Evolutionary conservation across 2,888 invertebrate species (phyloP).

Genomic region (Entomobrya proxima): DNA sequence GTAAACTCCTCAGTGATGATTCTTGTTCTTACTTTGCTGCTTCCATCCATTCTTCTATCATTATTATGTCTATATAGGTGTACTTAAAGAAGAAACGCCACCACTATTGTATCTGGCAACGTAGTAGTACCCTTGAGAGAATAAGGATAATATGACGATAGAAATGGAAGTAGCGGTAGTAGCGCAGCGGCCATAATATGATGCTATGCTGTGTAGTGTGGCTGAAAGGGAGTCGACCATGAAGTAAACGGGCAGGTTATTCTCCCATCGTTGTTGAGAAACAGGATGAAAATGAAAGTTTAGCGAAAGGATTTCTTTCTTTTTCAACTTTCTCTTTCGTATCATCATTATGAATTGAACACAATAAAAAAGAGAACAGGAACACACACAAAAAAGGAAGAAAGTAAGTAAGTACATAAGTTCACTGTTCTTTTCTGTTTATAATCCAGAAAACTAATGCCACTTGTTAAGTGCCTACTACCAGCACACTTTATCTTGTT

Average conservation of each 20-base stretch:
- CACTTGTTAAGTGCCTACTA: slow-evolving; percentile 27
- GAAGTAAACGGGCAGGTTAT: slow-evolving; percentile 49
- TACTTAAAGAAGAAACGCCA: neutral
- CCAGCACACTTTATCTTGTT: neutral
- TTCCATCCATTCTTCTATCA: slow-evolving; percentile 20
- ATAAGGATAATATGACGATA: neutral
- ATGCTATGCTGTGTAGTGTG: neutral
- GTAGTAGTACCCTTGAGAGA: slow-evolving; percentile 49
- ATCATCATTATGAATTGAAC: slow-evolving; percentile 56
- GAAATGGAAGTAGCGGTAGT: neutral
- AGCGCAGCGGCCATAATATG: neutral
- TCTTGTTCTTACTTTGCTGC: slow-evolving; percentile 45
- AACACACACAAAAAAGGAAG: neutral
- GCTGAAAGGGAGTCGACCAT: slow-evolving; percentile 53
- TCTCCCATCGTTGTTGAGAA: slow-evolving; percentile 28
- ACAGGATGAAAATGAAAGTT: slow-evolving; percentile 45
- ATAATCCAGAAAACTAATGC: slow-evolving; percentile 48
- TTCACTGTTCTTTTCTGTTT: slow-evolving; percentile 36
- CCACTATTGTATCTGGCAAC: neutral
- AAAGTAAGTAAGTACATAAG: slow-evolving; percentile 7
- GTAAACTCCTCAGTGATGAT: slow-evolving; percentile 45
- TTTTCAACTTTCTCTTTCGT: slow-evolving; percentile 26
- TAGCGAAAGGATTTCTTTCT: slow-evolving; percentile 36
- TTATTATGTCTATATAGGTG: neutral
- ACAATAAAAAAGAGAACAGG: slow-evolving; percentile 16